Evolutionary conservation across 1,140 invertebrate species (phyloP), one percentile per base, ranked within the genome.

Genomic region (Atta cephalotes): DNA sequence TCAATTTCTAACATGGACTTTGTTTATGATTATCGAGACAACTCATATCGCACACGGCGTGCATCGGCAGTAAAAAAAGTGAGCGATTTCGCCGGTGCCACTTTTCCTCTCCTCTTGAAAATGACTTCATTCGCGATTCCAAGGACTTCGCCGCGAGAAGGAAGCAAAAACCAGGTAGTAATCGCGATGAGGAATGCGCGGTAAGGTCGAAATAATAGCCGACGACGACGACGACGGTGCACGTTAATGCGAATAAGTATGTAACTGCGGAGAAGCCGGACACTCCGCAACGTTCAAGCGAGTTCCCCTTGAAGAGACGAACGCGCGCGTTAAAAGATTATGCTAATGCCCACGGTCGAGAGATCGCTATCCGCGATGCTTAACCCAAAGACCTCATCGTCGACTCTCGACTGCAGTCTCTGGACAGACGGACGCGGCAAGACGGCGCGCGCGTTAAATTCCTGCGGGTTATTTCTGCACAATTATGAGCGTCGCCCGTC

Each of bases 121-220:
- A 91, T 91, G 90, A 91, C 90, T 91, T 91, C 85, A 91, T 91
- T 87, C 87, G 60, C 70, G 87, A 85, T 87, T 90, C 85, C 90
- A 91, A 91, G 90, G 90, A 91, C 88, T 85, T 82, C 16, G 58
- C 87, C 82, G 68, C 31, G 82, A 88, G 87, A 53, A 90, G 84
- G 87, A 88, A 84, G 72, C 90, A 91, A 91, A 90, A 91, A 91
- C 62, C 87, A 89, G 85, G 87, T 85, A 87, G 87, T 82, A 89
- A 89, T 91, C 87, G 74, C 71, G 70, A 7, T 28, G 72, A 68
- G 89, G 89, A 89, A 91, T 91, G 90, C 80, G 63, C 74, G 74
- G 80, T 81, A 85, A 91, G 65, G 87, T 91, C 85, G 80, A 91
- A 91, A 91, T 89, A 87, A 90, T 90, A 90, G 87, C 62, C 21